Percentiles rank a stretch among this genome's conserved stretches.
Evolutionary conservation across 2,888 invertebrate species (phyloP).

Genomic region (Pasiphila rectangulata): DNA sequence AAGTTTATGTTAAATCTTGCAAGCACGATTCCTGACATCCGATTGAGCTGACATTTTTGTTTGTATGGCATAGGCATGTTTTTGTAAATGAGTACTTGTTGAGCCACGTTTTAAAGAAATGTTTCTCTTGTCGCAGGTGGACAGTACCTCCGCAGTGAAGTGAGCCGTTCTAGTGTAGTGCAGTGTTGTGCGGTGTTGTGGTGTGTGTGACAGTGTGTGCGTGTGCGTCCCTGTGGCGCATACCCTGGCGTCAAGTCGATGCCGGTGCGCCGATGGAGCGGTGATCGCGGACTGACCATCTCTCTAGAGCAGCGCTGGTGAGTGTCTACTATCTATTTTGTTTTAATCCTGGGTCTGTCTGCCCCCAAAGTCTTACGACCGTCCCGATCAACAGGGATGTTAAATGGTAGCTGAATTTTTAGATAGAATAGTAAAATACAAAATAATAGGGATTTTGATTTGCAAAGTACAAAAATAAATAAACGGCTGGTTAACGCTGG

Average conservation of each 20-base stretch:
- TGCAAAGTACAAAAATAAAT: too few relatives aligned
- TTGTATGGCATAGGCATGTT: too few relatives aligned
- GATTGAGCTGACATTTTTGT: too few relatives aligned
- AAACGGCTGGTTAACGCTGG: too few relatives aligned
- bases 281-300: slow-evolving; percentile 74
- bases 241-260: slow-evolving; percentile 68
- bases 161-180: slow-evolving; percentile 32
- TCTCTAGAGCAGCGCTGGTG: slow-evolving; percentile 77
- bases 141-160: slow-evolving; percentile 38
- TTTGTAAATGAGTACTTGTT: background rate
- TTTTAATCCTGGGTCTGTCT: background rate
- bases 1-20: too few relatives aligned
- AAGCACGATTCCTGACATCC: too few relatives aligned
- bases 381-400: too few relatives aligned
- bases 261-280: slow-evolving; percentile 78
- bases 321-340: slow-evolving; percentile 31
- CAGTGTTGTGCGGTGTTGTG: slow-evolving; percentile 39
- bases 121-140: slow-evolving; percentile 58
- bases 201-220: slow-evolving; percentile 39
- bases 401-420: too few relatives aligned
- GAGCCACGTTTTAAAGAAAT: background rate
- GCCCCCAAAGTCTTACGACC: too few relatives aligned
- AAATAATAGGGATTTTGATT: too few relatives aligned
- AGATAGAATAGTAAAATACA: too few relatives aligned
- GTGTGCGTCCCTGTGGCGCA: slow-evolving; percentile 64